Conservation (phyloP, 2,113 vertebrate species). For the Gadus chalcogrammus region DNA sequence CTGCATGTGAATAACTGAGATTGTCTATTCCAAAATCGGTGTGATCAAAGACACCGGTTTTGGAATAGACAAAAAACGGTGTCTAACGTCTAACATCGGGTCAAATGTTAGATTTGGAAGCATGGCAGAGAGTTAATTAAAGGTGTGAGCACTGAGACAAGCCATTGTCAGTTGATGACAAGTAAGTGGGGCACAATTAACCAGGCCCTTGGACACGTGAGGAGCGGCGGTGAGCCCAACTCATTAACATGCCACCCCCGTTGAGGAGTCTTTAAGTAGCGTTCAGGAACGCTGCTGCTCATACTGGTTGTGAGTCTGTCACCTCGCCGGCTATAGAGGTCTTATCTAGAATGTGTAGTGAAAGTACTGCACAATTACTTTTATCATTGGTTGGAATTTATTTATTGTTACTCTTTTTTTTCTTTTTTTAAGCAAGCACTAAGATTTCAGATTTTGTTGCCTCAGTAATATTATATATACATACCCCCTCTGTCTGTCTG, state of each 20-base stretch:
- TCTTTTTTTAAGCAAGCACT: no score
- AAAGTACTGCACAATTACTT: no score
- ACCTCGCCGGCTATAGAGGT: no score
- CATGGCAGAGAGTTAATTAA: slow-evolving; percentile 55
- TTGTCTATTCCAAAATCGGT: no score
- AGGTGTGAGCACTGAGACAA: slow-evolving; percentile 47
- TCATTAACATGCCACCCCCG: slow-evolving; percentile 52
- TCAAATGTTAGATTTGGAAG: no score
- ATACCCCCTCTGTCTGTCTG: slow-evolving; percentile 20
- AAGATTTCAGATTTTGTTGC: no score
- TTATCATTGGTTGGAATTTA: no score
- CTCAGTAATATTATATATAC: no score
- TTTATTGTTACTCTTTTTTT: no score
- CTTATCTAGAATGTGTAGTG: no score
- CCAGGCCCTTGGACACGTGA: slow-evolving; percentile 44
- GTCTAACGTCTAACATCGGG: slow-evolving; percentile 13
- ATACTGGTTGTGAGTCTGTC: neutral
- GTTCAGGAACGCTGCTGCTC: slow-evolving; percentile 41
- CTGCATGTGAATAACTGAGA: no score
- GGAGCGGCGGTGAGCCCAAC: slow-evolving; percentile 30
- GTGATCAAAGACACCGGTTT: no score
- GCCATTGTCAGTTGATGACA: slow-evolving; percentile 57
- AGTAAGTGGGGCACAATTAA: slow-evolving; percentile 48
- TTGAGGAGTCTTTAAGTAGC: slow-evolving; percentile 30
- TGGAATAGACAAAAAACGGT: neutral